A percentile compares a stretch with the other conserved stretches of the same genome.
These are phyloP conservation scores for Pectinophora gossypiella DNA, from an alignment of 1,140 invertebrate genomes.

Conservation along the genomic window DNA sequence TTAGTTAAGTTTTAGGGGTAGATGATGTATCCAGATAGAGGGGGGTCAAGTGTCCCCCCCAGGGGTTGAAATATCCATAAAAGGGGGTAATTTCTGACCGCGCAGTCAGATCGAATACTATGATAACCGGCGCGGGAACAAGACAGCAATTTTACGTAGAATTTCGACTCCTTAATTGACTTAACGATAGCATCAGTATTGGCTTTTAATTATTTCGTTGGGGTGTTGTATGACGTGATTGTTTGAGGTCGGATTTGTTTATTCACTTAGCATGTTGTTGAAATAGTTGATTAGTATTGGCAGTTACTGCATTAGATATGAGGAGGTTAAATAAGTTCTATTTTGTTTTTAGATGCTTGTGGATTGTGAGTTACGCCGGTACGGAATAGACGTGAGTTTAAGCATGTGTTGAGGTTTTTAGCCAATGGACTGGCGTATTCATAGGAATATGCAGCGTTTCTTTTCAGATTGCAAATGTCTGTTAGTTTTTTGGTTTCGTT, in stretches of 20 bases:
- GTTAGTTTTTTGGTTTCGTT: no score
- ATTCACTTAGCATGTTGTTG: background rate
- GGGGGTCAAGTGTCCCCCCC: slow-evolving; percentile 69
- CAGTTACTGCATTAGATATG: no score
- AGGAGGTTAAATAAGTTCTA: no score
- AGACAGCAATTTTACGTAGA: slow-evolving; percentile 67
- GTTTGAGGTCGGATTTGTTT: background rate
- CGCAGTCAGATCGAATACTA: slow-evolving; percentile 64
- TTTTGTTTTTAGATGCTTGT: no score
- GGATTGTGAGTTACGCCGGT: no score
- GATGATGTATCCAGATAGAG: slow-evolving; percentile 71
- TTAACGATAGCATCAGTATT: slow-evolving; percentile 57
- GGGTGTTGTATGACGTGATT: slow-evolving; percentile 3
- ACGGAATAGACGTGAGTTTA: no score
- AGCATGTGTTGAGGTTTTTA: no score
- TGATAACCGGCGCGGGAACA: slow-evolving; percentile 62
- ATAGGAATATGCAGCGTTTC: no score
- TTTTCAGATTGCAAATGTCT: no score
- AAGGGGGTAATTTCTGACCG: slow-evolving; percentile 67
- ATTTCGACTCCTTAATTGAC: slow-evolving; percentile 68
- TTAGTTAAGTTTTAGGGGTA: slow-evolving; percentile 68
- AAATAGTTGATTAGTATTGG: no score
- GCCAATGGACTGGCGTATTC: no score
- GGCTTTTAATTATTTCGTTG: slow-evolving; percentile 56
- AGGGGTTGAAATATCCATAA: slow-evolving; percentile 69